Evolutionary conservation across 2,113 vertebrate species (phyloP).

Genomic region (Excalfactoria chinensis): DNA sequence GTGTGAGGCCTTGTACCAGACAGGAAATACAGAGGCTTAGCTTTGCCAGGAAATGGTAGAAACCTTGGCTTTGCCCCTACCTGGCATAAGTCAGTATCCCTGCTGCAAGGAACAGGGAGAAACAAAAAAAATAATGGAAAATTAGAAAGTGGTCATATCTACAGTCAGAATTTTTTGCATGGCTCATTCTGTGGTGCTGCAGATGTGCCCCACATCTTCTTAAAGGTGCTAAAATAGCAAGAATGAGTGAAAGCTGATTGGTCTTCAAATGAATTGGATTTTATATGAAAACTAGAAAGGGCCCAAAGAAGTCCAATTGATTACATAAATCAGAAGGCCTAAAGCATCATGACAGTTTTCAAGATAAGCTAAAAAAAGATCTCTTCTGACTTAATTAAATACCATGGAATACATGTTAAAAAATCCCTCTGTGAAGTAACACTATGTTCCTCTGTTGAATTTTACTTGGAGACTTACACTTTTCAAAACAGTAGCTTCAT

Average conservation of each 20-base stretch:
- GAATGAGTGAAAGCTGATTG: background rate
- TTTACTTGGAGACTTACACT: background rate
- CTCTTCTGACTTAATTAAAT: background rate
- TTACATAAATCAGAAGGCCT: background rate
- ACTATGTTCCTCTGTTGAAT: background rate
- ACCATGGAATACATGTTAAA: background rate
- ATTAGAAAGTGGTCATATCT: background rate
- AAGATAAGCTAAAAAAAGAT: background rate
- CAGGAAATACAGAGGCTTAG: background rate
- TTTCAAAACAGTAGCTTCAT: background rate
- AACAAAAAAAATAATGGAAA: background rate
- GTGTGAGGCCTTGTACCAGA: background rate
- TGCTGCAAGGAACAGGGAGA: background rate
- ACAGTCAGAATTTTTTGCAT: background rate
- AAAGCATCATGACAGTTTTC: background rate
- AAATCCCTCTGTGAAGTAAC: background rate
- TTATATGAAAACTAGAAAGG: background rate
- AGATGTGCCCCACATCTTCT: background rate
- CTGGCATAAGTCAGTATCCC: accelerated
- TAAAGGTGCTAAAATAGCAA: background rate
- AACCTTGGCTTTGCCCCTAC: background rate
- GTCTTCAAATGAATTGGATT: background rate
- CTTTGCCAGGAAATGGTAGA: background rate
- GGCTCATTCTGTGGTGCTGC: background rate
- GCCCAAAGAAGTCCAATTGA: background rate